phyloP scores from a whole-genome alignment of 2,888 invertebrate genomes.

The Schizotus pectinicornis region DNA sequence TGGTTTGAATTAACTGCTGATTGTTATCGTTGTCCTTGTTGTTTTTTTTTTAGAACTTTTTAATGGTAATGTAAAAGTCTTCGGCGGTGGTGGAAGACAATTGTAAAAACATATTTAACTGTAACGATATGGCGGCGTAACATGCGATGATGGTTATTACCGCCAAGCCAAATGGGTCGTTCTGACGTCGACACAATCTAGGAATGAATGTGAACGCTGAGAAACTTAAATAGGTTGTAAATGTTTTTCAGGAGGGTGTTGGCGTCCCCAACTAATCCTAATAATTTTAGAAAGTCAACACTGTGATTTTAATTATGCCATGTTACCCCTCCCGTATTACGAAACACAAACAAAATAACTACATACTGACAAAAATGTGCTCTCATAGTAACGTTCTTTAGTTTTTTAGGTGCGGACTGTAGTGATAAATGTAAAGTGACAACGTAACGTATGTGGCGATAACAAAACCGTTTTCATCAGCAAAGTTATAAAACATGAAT shows the following conservation, averaged over 20 bases:
- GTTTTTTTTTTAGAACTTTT: neutral
- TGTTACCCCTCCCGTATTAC: no score
- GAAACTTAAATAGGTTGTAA: no score
- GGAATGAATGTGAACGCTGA: no score
- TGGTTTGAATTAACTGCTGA: neutral
- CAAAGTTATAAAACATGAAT: no score
- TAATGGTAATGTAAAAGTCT: neutral
- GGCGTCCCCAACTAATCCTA: constrained; percentile 1
- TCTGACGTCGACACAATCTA: neutral
- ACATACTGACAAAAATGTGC: no score
- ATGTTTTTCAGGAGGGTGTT: no score
- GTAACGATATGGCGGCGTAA: constrained; percentile 2
- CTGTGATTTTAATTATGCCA: neutral
- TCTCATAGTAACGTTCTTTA: no score
- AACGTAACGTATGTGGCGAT: no score
- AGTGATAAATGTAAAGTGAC: no score
- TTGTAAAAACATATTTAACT: constrained; percentile 3
- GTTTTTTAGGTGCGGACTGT: neutral
- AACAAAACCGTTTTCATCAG: no score
- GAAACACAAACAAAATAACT: no score
- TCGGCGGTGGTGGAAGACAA: constrained; percentile 1
- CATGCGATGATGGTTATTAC: constrained; percentile 8
- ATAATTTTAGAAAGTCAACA: constrained; percentile 8
- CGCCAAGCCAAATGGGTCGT: neutral
- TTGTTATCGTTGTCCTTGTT: neutral